These are phyloP conservation scores for Apostichopus parvimensis DNA, from an alignment of 35 echinoderm and acorn worm genomes.

Conservation along the genomic window DNA sequence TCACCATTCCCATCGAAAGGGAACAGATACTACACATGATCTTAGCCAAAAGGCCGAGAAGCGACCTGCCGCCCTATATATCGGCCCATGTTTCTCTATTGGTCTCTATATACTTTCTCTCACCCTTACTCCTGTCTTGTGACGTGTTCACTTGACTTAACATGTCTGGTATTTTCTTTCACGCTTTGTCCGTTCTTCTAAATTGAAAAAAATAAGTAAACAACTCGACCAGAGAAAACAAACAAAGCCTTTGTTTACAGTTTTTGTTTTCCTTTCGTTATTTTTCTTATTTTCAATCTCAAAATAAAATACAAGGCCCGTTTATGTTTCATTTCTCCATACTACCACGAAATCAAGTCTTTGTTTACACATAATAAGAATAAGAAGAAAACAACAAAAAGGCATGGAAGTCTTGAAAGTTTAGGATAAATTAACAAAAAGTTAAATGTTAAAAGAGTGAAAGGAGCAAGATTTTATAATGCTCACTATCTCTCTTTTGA, in stretches of 20 bases:
- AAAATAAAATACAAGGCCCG: constrained; percentile 36
- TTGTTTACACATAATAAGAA: background rate
- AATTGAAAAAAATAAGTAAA: background rate
- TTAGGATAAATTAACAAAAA: background rate
- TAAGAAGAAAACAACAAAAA: background rate
- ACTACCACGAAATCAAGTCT: background rate
- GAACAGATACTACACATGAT: too few species aligned
- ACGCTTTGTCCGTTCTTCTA: background rate
- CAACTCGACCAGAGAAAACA: background rate
- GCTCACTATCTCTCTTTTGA: too few species aligned
- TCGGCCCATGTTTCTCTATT: background rate
- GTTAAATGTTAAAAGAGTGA: background rate
- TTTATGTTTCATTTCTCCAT: background rate
- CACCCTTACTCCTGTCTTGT: background rate
- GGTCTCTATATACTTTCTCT: background rate
- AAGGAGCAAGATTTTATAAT: background rate
- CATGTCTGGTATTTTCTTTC: background rate
- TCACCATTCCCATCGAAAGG: too few species aligned
- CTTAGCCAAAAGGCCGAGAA: too few species aligned
- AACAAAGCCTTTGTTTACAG: background rate
- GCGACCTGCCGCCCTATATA: too few species aligned
- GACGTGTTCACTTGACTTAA: background rate
- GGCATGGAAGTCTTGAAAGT: background rate
- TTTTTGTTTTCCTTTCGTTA: background rate
- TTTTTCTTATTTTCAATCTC: background rate